A percentile compares a stretch with the other conserved stretches of the same genome.
phyloP scores from a whole-genome alignment of 2,888 invertebrate genomes.

The Athalia cordata region DNA sequence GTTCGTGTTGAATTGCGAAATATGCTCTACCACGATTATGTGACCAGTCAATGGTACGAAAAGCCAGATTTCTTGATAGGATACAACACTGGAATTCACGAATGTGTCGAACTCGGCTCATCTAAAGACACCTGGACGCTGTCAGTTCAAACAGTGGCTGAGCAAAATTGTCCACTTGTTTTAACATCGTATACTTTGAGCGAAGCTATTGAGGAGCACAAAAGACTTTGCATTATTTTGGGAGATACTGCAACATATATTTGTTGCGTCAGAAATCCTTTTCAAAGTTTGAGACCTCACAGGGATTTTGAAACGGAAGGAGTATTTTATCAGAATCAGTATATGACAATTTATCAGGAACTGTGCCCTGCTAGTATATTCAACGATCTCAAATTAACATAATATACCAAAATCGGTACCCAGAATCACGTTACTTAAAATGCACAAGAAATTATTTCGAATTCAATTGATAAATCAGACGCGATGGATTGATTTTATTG shows the following conservation, averaged over 20 bases:
- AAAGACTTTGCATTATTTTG: slow-evolving; percentile 58
- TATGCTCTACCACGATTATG: slow-evolving; percentile 59
- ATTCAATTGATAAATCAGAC: background rate
- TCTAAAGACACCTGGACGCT: slow-evolving; percentile 60
- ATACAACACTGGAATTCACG: slow-evolving; percentile 65
- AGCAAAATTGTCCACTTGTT: slow-evolving; percentile 61
- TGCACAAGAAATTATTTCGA: background rate
- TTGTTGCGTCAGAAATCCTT: slow-evolving; percentile 60
- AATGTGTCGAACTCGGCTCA: slow-evolving; percentile 57
- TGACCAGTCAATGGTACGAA: slow-evolving; percentile 49
- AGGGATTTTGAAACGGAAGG: slow-evolving; percentile 64
- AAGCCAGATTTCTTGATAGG: slow-evolving; percentile 62
- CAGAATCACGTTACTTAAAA: background rate
- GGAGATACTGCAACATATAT: slow-evolving; percentile 48
- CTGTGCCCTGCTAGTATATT: slow-evolving; percentile 9
- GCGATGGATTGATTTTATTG: background rate
- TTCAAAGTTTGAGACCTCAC: slow-evolving; percentile 62
- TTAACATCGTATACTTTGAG: slow-evolving; percentile 61
- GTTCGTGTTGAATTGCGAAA: slow-evolving; percentile 52
- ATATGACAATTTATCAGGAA: slow-evolving; percentile 59
- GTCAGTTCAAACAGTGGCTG: slow-evolving; percentile 55
- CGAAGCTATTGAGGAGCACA: slow-evolving; percentile 59
- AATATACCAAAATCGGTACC: slow-evolving; percentile 12
- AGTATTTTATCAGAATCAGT: slow-evolving; percentile 65
- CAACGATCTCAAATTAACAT: slow-evolving; percentile 31